Evolutionary conservation across 2,888 invertebrate species (phyloP), one percentile per base, ranked within the genome.

Genomic region (Andrena trimmerana): DNA sequence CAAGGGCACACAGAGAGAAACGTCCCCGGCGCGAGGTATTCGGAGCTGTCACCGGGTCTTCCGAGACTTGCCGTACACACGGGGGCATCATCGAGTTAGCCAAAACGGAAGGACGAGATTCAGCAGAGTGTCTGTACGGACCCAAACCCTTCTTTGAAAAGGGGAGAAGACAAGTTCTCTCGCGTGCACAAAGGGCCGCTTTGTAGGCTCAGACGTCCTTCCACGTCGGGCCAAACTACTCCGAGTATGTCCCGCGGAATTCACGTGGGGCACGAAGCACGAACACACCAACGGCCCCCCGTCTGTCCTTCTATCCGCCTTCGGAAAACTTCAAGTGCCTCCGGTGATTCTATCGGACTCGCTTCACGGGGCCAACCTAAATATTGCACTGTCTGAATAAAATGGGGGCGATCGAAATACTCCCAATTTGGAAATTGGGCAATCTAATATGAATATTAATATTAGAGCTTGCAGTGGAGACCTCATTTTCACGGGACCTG

Each of bases 121-220:
- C 85, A 62, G 67, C 29, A 52, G 77, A 86, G 77, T 87, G 81
- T 80, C 83, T 74, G 71, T 57, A 20, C 57, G 70, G 70, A 57
- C 33, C 54, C 54, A 52, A 75, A 60, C 48, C 48, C 71, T 20
- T 20, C 68, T 62, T 78, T 73, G 75, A 81, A 85, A 83, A 75
- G 42, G 77, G 48, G 76, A 68, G 54, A 74, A 76, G 67, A 74
- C 66, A 72, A 81, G 84, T 84, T 78, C 74, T 24, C 65, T 63
- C 60, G 68, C 20, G 60, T 62, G 63, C 67, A 83, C 72, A 87
- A 83, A 85, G 78, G 71, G 33, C 24, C 81, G 70, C 87, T 87
- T 87, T 85, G 83, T 76, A 81, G 73, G 73, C 78, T 76, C 86
- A 80, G 79, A 83, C 77, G 79, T 83, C 79, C 73, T 76, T 80